Percentiles rank a stretch among this genome's conserved stretches.
These are phyloP conservation scores for Zonitis immaculata DNA, from an alignment of 2,888 invertebrate genomes.

Conservation along the genomic window DNA sequence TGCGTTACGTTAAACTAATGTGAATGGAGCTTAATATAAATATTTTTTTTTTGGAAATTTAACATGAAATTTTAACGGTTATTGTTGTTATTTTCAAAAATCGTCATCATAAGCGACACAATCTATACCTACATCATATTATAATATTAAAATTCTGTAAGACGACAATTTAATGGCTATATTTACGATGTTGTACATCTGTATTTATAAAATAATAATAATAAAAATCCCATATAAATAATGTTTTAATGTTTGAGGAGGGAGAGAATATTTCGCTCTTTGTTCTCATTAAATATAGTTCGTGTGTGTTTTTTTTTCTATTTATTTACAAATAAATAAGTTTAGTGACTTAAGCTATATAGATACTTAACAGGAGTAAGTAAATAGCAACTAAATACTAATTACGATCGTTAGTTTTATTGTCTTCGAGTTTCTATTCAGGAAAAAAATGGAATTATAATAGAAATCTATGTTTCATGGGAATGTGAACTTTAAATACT, in stretches of 20 bases:
- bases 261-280: neutral
- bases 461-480: constrained; percentile 22
- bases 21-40: too few relatives aligned
- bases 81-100: too few relatives aligned
- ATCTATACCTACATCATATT: neutral
- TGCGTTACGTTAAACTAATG: too few relatives aligned
- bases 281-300: too few relatives aligned
- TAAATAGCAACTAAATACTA: constrained; percentile 8
- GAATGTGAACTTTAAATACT: constrained; percentile 17
- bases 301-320: too few relatives aligned
- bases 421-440: too few relatives aligned
- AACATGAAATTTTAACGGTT: too few relatives aligned
- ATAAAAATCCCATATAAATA: neutral
- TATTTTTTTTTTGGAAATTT: too few relatives aligned
- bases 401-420: constrained; percentile 10
- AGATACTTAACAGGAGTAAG: neutral
- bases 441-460: too few relatives aligned
- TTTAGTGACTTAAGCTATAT: constrained; percentile 6
- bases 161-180: constrained; percentile 30
- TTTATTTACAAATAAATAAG: too few relatives aligned
- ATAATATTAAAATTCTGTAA: constrained; percentile 4
- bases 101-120: too few relatives aligned
- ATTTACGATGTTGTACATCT: constrained; percentile 27
- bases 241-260: too few relatives aligned
- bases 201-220: constrained; percentile 28